Conservation (phyloP, 2,888 invertebrate genomes). For the Phorcus lineatus region DNA sequence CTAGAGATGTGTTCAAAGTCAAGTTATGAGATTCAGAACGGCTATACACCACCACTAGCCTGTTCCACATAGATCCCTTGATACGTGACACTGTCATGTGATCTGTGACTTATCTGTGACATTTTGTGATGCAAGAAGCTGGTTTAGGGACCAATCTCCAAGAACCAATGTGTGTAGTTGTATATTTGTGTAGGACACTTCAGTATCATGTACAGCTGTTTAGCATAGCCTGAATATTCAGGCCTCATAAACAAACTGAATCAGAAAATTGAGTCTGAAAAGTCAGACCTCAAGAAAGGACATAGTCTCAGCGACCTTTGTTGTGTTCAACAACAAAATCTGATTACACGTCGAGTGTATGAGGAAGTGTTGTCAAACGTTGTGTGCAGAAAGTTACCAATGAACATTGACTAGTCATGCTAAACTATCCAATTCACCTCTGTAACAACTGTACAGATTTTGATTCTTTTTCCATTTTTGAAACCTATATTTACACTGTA, state of each 20-base stretch:
- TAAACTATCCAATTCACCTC: not conserved
- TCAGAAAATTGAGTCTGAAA: no score
- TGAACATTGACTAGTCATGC: slow-evolving; percentile 14
- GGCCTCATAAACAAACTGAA: no score
- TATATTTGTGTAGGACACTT: not conserved
- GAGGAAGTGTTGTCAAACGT: not conserved
- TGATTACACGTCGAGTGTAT: not conserved
- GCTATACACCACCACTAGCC: slow-evolving; percentile 50
- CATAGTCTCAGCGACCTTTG: not conserved
- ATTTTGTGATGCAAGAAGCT: not conserved
- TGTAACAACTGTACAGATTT: slow-evolving; percentile 19
- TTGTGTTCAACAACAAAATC: not conserved
- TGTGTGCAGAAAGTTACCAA: not conserved
- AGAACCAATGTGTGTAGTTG: not conserved
- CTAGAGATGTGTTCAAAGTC: slow-evolving; percentile 75
- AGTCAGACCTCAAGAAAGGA: no score
- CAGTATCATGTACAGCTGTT: not conserved
- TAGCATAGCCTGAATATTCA: no score
- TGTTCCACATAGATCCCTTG: slow-evolving; percentile 39
- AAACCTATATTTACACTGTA: slow-evolving; percentile 23
- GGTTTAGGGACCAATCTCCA: slow-evolving; percentile 18
- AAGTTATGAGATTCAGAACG: slow-evolving; percentile 42
- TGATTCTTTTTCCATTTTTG: slow-evolving; percentile 17
- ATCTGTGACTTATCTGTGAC: not conserved
- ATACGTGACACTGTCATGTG: not conserved